These are phyloP conservation scores for Hydrocynus forskahlii DNA, from an alignment of 2,797 vertebrate species.

Conservation along the genomic window DNA sequence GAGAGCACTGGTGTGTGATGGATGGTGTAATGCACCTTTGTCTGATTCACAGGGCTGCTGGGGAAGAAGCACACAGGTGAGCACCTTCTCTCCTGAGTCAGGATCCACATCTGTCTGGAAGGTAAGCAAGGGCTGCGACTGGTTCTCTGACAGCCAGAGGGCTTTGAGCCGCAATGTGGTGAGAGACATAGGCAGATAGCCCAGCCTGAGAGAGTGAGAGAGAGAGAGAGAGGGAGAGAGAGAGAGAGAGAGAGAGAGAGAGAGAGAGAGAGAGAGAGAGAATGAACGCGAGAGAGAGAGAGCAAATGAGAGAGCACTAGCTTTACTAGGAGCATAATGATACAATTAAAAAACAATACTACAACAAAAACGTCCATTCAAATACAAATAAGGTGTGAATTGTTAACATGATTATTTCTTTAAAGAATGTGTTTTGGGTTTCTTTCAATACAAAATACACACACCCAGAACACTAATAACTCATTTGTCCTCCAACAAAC, in stretches of 20 bases:
- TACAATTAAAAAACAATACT: too few relatives aligned
- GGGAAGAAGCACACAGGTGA: constrained; percentile 96
- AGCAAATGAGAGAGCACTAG: too few relatives aligned
- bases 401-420: too few relatives aligned
- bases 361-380: too few relatives aligned
- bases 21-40: constrained; percentile 78
- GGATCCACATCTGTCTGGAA: constrained; percentile 94
- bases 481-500: constrained; percentile 63
- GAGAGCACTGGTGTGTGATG: background rate
- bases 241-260: background rate
- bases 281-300: too few relatives aligned
- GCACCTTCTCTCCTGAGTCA: constrained; percentile 89
- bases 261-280: background rate
- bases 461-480: too few relatives aligned
- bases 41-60: constrained; percentile 88
- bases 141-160: constrained; percentile 98
- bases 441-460: too few relatives aligned
- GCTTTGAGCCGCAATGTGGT: constrained; percentile 92
- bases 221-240: background rate
- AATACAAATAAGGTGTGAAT: too few relatives aligned
- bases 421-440: too few relatives aligned
- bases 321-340: too few relatives aligned
- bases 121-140: constrained; percentile 95
- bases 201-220: constrained; percentile 75
- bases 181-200: constrained; percentile 88